Percentiles rank a stretch among this genome's conserved stretches.
phyloP scores from a whole-genome alignment of 2,797 vertebrate genomes.

The Sebastes paucispinis region DNA sequence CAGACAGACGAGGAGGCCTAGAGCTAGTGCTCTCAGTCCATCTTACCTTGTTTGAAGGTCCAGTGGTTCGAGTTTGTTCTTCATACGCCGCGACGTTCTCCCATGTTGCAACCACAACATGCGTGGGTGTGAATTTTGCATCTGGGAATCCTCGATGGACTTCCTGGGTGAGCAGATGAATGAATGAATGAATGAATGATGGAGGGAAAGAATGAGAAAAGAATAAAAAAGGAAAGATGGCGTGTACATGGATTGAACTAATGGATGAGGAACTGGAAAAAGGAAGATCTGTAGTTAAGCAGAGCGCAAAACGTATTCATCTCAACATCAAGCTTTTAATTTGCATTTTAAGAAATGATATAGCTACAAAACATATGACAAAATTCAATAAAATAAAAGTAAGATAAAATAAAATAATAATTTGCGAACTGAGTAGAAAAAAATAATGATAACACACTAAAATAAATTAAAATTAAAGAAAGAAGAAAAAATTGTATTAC shows the following conservation, averaged over 20 bases:
- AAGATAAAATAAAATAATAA: not conserved
- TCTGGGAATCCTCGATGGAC: constrained; percentile 87
- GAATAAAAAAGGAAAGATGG: not conserved
- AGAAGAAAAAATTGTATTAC: too few relatives aligned
- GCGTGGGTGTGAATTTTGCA: constrained; percentile 82
- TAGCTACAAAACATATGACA: too few relatives aligned
- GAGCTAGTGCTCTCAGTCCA: not conserved
- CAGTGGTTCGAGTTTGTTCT: constrained; percentile 69
- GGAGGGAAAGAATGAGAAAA: not conserved
- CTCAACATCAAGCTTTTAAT: not conserved
- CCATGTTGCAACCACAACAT: constrained; percentile 91
- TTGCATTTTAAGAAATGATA: too few relatives aligned
- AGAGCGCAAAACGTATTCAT: not conserved
- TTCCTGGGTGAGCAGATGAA: constrained; percentile 70
- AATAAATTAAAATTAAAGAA: too few relatives aligned
- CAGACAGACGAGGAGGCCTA: not conserved
- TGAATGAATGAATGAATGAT: constrained; percentile 38
- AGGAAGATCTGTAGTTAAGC: constrained; percentile 19
- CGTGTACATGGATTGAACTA: constrained; percentile 41
- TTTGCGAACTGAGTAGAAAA: fast-evolving
- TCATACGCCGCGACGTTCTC: constrained; percentile 90
- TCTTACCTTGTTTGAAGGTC: constrained; percentile 83
- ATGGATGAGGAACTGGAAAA: constrained; percentile 49
- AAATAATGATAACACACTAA: too few relatives aligned
- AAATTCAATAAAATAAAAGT: not conserved